These are phyloP conservation scores for Megastigmus dorsalis DNA, from an alignment of 2,888 invertebrate species.

Conservation along the genomic window DNA sequence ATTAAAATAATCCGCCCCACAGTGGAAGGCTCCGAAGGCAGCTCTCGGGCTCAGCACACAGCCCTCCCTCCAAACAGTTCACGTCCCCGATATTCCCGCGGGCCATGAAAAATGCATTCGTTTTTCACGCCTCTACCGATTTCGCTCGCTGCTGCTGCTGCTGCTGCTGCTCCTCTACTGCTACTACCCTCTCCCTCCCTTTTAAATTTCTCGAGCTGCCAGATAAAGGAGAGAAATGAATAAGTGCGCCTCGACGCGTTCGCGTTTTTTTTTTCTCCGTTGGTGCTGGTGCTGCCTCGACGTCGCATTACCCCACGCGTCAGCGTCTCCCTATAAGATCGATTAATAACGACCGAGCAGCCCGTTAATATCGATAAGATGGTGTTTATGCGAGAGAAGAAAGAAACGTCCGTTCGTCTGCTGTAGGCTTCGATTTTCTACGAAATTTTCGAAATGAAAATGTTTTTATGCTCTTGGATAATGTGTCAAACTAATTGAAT, in stretches of 20 bases:
- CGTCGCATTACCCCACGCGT: no score
- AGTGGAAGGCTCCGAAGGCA: no score
- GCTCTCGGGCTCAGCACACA: background rate
- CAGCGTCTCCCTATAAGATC: no score
- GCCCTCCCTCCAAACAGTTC: no score
- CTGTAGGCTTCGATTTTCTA: no score
- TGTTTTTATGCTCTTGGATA: no score
- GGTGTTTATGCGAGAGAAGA: no score
- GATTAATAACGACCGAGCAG: slow-evolving; percentile 40
- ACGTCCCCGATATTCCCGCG: slow-evolving; percentile 27
- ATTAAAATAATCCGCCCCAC: slow-evolving; percentile 43
- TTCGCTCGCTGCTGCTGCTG: background rate
- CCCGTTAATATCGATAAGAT: no score
- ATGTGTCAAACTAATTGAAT: no score
- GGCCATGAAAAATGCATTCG: slow-evolving; percentile 48
- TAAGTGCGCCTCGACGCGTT: slow-evolving; percentile 1
- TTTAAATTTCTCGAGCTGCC: slow-evolving; percentile 13
- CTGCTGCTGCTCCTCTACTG: no score
- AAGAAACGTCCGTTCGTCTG: no score
- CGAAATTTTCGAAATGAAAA: no score
- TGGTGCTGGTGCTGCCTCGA: background rate
- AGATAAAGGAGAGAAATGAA: slow-evolving; percentile 18
- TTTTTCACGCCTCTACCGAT: slow-evolving; percentile 36
- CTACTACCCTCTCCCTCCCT: background rate
- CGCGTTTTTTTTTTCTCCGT: background rate